Evolutionary conservation across 1,140 invertebrate genomes (phyloP).

Genomic region (Leptonema lineaticorne): DNA sequence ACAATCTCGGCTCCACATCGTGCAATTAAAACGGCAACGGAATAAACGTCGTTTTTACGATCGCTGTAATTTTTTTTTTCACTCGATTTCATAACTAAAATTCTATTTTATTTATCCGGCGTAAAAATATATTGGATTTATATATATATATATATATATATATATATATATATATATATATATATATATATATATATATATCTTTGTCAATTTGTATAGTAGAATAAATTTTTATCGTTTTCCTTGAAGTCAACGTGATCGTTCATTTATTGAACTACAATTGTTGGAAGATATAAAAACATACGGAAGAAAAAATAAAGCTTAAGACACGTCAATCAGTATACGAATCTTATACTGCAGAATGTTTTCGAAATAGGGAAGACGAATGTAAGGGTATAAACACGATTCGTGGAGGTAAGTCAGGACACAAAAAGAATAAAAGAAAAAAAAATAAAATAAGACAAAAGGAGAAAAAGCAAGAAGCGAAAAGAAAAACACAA

Average conservation of each 20-base stretch:
- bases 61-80: neutral
- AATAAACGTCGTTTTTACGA: neutral
- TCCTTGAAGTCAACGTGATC: too few relatives aligned
- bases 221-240: too few relatives aligned
- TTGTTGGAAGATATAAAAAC: slow-evolving; percentile 17
- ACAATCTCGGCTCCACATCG: neutral
- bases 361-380: slow-evolving; percentile 23
- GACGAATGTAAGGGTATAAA: slow-evolving; percentile 9
- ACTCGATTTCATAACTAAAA: neutral
- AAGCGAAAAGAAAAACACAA: neutral
- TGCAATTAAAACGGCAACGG: neutral
- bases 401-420: neutral
- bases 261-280: too few relatives aligned
- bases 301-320: slow-evolving; percentile 15
- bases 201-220: neutral
- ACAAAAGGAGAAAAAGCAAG: neutral
- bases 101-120: neutral
- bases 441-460: neutral
- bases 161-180: neutral
- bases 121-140: neutral
- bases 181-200: neutral
- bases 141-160: neutral
- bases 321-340: slow-evolving; percentile 30
- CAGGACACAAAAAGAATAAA: slow-evolving; percentile 2
- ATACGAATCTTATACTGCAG: slow-evolving; percentile 22